phyloP scores from a whole-genome alignment of 2,888 invertebrate genomes.

The Sarcophaga subvicina region DNA sequence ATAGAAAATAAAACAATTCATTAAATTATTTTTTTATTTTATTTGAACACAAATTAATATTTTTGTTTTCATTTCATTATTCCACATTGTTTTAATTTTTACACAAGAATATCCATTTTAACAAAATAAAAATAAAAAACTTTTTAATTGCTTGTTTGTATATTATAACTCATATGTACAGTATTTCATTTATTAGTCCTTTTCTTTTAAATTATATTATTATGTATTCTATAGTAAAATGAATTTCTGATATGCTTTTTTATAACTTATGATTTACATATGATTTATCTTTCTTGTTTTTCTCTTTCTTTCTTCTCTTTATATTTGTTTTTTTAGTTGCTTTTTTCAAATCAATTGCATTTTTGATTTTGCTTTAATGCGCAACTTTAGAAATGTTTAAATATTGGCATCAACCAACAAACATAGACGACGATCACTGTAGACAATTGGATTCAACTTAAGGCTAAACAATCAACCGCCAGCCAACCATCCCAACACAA shows the following conservation, averaged over 20 bases:
- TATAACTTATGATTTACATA: slow-evolving; percentile 21
- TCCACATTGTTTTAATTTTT: not conserved
- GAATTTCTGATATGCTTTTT: slow-evolving; percentile 44
- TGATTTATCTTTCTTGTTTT: slow-evolving; percentile 57
- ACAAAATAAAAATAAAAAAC: not conserved
- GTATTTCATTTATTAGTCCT: slow-evolving; percentile 15
- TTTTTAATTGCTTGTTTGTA: slow-evolving; percentile 36
- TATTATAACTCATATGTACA: not conserved
- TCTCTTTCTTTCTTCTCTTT: slow-evolving; percentile 47
- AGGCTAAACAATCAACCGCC: slow-evolving; percentile 39
- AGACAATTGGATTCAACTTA: slow-evolving; percentile 65
- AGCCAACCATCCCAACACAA: slow-evolving; percentile 36
- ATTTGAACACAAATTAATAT: not conserved
- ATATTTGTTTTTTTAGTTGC: slow-evolving; percentile 51
- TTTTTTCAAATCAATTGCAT: slow-evolving; percentile 57
- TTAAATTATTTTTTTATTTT: not conserved
- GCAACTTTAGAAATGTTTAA: slow-evolving; percentile 67
- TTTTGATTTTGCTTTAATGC: slow-evolving; percentile 66
- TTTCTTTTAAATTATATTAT: slow-evolving; percentile 14
- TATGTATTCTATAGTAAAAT: slow-evolving; percentile 19
- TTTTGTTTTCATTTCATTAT: slow-evolving; percentile 18
- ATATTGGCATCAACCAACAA: slow-evolving; percentile 63
- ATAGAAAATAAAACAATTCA: slow-evolving; percentile 18
- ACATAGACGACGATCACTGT: slow-evolving; percentile 62
- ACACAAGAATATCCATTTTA: not conserved